Conservation (phyloP, 2,888 invertebrate species). For the Anorthoa munda region DNA sequence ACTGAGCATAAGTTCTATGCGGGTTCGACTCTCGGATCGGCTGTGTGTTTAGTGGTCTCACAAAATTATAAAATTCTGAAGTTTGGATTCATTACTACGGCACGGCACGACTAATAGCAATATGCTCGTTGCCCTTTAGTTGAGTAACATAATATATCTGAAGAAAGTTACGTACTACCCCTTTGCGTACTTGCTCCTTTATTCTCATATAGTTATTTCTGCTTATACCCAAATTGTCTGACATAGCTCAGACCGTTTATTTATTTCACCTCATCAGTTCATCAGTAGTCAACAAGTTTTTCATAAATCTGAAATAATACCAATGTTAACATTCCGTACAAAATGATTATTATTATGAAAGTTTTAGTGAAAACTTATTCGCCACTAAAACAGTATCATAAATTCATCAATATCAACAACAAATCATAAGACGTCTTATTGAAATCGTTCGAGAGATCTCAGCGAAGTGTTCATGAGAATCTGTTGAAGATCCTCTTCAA, state of each 20-base stretch:
- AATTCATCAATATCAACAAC: conserved; percentile 4
- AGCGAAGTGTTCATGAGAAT: conserved; percentile 25
- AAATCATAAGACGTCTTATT: conserved; percentile 13
- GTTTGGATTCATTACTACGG: not conserved
- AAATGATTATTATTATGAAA: no score
- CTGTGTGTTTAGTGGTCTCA: not conserved
- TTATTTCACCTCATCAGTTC: no score
- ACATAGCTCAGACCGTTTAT: no score
- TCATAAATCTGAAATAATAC: not conserved
- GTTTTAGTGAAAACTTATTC: not conserved
- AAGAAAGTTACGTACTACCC: not conserved
- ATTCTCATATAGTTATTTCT: not conserved
- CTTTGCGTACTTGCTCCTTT: not conserved
- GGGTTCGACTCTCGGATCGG: not conserved
- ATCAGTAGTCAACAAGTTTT: not conserved
- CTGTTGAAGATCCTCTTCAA: conserved; percentile 23
- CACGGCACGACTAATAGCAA: not conserved
- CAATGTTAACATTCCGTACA: not conserved
- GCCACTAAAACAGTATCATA: not conserved
- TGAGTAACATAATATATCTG: not conserved
- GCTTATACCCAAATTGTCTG: no score
- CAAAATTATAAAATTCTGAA: not conserved
- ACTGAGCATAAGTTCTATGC: not conserved
- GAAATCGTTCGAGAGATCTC: conserved; percentile 38
- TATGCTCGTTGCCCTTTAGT: not conserved